Conservation (phyloP, 2,113 vertebrate genomes). For the Poecile atricapillus region DNA sequence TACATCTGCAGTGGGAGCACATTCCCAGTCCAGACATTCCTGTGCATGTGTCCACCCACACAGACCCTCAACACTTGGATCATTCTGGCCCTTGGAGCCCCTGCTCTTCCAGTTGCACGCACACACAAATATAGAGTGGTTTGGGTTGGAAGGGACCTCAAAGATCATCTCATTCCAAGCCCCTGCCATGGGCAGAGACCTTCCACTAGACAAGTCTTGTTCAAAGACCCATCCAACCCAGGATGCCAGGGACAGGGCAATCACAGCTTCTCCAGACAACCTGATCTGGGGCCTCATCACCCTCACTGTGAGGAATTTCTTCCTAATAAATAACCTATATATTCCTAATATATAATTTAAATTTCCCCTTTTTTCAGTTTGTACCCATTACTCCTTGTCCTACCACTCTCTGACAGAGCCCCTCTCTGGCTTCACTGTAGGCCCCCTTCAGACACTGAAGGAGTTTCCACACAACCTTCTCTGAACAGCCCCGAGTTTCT, state of each 20-base stretch:
- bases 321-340: too few relatives aligned
- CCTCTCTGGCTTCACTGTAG: background rate
- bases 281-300: too few relatives aligned
- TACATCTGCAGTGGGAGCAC: accelerated
- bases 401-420: background rate
- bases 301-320: background rate
- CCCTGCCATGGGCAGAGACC: background rate
- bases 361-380: background rate
- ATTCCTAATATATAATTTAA: background rate
- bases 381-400: background rate
- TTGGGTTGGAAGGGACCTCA: background rate
- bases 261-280: background rate
- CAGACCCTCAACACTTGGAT: accelerated
- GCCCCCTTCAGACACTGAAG: background rate
- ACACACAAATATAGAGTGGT: background rate
- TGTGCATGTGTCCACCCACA: background rate
- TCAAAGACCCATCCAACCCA: background rate
- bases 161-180: accelerated
- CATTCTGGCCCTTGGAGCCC: background rate
- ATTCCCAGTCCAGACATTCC: accelerated
- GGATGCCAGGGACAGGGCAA: background rate
- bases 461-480: background rate
- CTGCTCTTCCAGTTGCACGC: background rate
- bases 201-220: background rate
- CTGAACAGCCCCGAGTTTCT: background rate